These are phyloP conservation scores for Linyphia triangularis DNA, from an alignment of 2,888 invertebrate species.

Conservation along the genomic window DNA sequence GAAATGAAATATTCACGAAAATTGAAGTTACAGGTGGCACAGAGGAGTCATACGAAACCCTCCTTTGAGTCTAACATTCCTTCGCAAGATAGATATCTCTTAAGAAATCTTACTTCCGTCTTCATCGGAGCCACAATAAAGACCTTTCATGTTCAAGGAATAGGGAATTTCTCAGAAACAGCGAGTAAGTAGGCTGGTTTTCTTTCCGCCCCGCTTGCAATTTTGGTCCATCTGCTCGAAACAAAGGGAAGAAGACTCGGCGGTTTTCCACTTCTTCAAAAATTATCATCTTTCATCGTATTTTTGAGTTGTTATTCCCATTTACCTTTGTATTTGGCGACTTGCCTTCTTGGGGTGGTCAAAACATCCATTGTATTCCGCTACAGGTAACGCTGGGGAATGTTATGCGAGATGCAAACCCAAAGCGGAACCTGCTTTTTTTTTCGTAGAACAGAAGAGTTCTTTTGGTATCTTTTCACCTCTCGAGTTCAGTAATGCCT, in stretches of 20 bases:
- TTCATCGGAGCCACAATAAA: not conserved
- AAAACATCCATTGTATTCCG: not conserved
- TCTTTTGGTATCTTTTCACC: not conserved
- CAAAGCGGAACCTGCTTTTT: not conserved
- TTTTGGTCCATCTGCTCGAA: not conserved
- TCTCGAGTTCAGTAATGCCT: too few relatives aligned
- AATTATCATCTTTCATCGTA: not conserved
- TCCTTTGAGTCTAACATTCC: not conserved
- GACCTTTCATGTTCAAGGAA: not conserved
- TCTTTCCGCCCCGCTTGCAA: not conserved
- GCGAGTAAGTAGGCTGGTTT: not conserved
- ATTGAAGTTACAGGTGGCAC: not conserved
- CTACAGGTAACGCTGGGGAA: not conserved
- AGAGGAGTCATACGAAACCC: not conserved
- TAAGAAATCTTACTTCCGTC: not conserved
- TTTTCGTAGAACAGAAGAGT: not conserved
- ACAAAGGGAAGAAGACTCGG: not conserved
- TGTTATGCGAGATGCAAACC: not conserved
- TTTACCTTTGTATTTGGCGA: not conserved
- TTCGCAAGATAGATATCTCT: not conserved
- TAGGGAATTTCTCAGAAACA: not conserved
- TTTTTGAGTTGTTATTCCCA: not conserved
- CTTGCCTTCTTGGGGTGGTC: not conserved
- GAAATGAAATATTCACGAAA: not conserved
- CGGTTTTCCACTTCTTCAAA: not conserved